A percentile compares a stretch with the other conserved stretches of the same genome.
phyloP scores from a whole-genome alignment of 2,888 invertebrate species.

The Dendrolimus pini region DNA sequence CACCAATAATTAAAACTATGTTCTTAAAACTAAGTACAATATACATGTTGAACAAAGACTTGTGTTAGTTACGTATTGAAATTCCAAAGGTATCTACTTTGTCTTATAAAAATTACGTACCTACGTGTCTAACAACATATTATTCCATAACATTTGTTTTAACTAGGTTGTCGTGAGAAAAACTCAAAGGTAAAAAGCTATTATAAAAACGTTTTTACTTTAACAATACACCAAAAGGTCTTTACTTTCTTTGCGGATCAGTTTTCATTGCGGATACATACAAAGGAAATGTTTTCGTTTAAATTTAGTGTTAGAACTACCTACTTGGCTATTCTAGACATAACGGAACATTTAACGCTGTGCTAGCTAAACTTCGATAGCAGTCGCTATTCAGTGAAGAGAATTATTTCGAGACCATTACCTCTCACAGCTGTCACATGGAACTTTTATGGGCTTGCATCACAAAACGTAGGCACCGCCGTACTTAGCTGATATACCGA shows the following conservation, averaged over 20 bases:
- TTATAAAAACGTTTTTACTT: not conserved
- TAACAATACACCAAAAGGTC: not conserved
- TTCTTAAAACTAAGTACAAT: no score
- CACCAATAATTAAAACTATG: no score
- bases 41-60: no score
- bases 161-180: no score
- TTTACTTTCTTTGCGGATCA: not conserved
- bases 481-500: no score
- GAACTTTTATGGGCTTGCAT: conserved; percentile 38
- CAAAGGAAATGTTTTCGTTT: conserved; percentile 1
- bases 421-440: conserved; percentile 47
- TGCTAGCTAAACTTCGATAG: conserved; percentile 37
- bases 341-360: conserved; percentile 45
- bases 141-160: no score
- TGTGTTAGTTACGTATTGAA: no score
- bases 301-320: conserved; percentile 14
- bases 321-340: conserved; percentile 16
- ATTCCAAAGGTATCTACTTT: no score
- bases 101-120: no score
- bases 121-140: no score
- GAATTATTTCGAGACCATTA: conserved; percentile 57
- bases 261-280: not conserved
- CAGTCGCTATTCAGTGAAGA: conserved; percentile 39
- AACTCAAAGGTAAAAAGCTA: no score
- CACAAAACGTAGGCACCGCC: conserved; percentile 19